Evolutionary conservation across 2,113 vertebrate genomes (phyloP), one percentile per base, ranked within the genome.

Genomic region (Suncus etruscus): DNA sequence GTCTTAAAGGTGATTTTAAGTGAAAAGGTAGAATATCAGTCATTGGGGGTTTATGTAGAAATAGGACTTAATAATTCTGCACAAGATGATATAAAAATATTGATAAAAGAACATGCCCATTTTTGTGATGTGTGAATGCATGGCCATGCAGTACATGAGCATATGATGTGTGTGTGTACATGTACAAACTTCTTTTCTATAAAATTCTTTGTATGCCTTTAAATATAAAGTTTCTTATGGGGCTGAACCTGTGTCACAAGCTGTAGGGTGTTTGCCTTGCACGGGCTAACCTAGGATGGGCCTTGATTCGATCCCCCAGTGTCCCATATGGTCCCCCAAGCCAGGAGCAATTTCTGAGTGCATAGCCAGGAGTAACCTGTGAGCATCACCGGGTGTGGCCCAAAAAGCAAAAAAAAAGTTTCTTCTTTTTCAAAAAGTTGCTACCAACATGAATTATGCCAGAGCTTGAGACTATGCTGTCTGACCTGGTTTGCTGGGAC

Each of bases 401-500:
- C 39, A 39, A 39, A 39, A 39, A 39, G 39, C 39, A 39, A 39
- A 39, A 39, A 39, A 39, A 39, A 39, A 39, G 5, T 39, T 39
- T 39, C 39, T 39, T 8, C 32, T 31, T 72, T 72, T n/a, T 69
- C 11, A 65, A 51, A 74, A 79, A 47, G 0, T 18, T 15, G 32
- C 58, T 58, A 47, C 68, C 7, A 9, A 81, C 65, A 15, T 90
- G 31, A 65, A 8, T 83, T 54, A 29, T 45, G 69, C 20, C 2
- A 0, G 45, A 54, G 87, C 63, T 16, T 80, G 12, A n/a, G 45
- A 93, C 88, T 69, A 58, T n/a, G 61, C 32, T 81, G 8, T 66
- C 76, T 69, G 50, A 7, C 22, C 51, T 91, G 73, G 58, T n/a
- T 70, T 84, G 27, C 66, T 83, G 76, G 68, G 92, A 58, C 10